phyloP scores from a whole-genome alignment of 1,140 invertebrate genomes.

The Drosophila trapezifrons region DNA sequence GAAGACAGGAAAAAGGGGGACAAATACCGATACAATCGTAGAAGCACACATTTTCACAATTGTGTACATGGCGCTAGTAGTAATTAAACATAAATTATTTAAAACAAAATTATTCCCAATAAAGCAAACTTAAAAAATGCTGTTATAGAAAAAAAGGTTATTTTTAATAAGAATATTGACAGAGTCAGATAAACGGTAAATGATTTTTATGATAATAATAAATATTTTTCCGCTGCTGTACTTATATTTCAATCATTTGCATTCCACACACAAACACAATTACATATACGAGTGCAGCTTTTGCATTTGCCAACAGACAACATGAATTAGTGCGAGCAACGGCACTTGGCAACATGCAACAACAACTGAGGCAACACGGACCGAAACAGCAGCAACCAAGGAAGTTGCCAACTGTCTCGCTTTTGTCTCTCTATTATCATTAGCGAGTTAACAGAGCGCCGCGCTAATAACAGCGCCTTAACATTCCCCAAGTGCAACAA shows the following conservation, averaged over 20 bases:
- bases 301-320: conserved; percentile 59
- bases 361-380: conserved; percentile 23
- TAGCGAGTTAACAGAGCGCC: conserved; percentile 40
- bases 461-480: conserved; percentile 41
- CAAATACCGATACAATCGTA: conserved; percentile 32
- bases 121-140: no score
- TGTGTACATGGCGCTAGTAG: background rate
- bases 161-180: no score
- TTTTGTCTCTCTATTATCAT: conserved; percentile 45
- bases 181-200: no score
- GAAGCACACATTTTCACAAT: conserved; percentile 17
- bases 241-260: conserved; percentile 70
- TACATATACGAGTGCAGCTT: conserved; percentile 20
- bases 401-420: conserved; percentile 53
- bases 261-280: conserved; percentile 43
- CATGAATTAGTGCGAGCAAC: conserved; percentile 70
- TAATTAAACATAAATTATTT: background rate
- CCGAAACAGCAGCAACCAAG: conserved; percentile 5
- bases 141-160: no score
- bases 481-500: conserved; percentile 64
- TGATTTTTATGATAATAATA: background rate
- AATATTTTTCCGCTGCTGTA: background rate
- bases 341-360: conserved; percentile 66
- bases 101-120: no score
- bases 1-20: conserved; percentile 41